Evolutionary conservation across 2,113 vertebrate species (phyloP).

Genomic region (Cnemophilus loriae): DNA sequence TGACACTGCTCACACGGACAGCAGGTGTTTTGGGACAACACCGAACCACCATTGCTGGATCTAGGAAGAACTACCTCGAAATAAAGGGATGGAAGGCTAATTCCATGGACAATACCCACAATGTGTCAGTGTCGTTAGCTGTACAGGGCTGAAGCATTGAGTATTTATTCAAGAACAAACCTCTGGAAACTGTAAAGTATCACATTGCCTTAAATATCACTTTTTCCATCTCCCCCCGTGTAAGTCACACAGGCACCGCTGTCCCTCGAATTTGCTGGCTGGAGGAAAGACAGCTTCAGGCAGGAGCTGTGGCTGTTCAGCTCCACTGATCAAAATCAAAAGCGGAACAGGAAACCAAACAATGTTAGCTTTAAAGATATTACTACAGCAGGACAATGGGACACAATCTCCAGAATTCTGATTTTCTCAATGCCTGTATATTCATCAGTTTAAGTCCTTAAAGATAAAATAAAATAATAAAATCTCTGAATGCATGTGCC

Average conservation of each 20-base stretch:
- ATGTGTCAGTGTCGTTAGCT: rapidly evolving
- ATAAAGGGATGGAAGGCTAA: background rate
- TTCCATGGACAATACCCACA: too few relatives aligned
- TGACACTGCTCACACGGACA: background rate
- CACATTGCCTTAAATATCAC: background rate
- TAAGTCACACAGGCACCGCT: background rate
- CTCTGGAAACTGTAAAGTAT: background rate
- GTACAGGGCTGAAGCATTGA: background rate
- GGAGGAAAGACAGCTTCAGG: background rate
- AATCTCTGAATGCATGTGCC: background rate
- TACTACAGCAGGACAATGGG: background rate
- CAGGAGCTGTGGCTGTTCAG: background rate
- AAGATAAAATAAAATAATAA: background rate
- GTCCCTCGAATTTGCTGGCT: background rate
- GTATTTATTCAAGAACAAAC: background rate
- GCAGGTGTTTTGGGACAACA: background rate
- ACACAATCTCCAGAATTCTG: background rate
- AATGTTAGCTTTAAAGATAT: background rate
- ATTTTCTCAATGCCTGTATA: background rate
- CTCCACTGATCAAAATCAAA: background rate
- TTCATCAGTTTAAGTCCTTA: background rate
- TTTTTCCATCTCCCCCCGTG: background rate
- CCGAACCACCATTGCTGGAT: rapidly evolving
- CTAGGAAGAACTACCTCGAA: background rate
- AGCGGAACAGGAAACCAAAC: background rate